A percentile compares a stretch with the other conserved stretches of the same genome.
Conservation (phyloP, 2,888 invertebrate genomes). For the Cylindroiulus punctatus region DNA sequence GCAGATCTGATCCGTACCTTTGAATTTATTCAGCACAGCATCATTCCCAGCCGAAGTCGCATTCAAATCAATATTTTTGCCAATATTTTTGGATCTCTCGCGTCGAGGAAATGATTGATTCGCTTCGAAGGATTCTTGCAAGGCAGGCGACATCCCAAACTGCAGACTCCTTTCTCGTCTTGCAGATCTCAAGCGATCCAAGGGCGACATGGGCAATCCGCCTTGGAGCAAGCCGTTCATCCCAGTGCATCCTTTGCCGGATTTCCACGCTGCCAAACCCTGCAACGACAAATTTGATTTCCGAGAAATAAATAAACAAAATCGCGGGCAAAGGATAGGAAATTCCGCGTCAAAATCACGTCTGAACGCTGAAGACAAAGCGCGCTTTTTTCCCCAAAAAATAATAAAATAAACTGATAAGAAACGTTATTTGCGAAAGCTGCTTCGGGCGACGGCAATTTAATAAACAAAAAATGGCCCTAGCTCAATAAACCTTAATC, state of each 20-base stretch:
- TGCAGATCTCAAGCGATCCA: conserved; percentile 63
- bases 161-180: conserved; percentile 62
- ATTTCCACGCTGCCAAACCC: conserved; percentile 44
- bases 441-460: conserved; percentile 32
- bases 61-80: background rate
- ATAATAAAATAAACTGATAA: background rate
- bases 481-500: conserved; percentile 30
- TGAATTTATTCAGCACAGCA: conserved; percentile 61
- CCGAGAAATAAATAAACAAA: background rate
- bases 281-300: conserved; percentile 21
- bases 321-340: background rate
- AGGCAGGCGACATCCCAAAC: conserved; percentile 61
- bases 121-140: conserved; percentile 70
- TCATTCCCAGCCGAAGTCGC: conserved; percentile 30
- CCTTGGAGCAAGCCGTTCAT: conserved; percentile 6
- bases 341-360: background rate
- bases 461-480: conserved; percentile 35
- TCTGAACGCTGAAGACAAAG: background rate
- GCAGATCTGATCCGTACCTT: conserved; percentile 60
- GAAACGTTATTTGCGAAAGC: conserved; percentile 19
- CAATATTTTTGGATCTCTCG: conserved; percentile 63
- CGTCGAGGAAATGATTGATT: conserved; percentile 74
- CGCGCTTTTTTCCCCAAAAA: background rate
- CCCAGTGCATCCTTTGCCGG: background rate
- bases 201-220: conserved; percentile 60